Evolutionary conservation across 2,888 invertebrate species (phyloP).

Genomic region (Aspidiotus destructor): DNA sequence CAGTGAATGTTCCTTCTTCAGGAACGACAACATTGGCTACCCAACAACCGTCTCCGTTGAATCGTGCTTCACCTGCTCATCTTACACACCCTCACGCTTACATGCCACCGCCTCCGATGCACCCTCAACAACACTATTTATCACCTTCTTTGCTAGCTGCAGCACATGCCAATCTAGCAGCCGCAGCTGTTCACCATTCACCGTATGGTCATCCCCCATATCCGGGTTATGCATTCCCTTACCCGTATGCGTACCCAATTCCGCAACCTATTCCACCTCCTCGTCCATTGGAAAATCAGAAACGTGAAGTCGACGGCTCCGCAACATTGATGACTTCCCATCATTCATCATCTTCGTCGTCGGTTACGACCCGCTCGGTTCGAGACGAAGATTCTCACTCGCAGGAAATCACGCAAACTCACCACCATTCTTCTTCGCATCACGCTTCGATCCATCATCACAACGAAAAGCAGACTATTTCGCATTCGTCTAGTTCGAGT

Average conservation of each 20-base stretch:
- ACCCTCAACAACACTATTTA: conserved; percentile 60
- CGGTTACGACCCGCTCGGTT: conserved; percentile 55
- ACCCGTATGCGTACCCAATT: conserved; percentile 44
- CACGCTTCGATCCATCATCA: conserved; percentile 57
- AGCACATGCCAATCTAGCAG: conserved; percentile 44
- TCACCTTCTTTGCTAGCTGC: conserved; percentile 57
- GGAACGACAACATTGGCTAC: conserved; percentile 55
- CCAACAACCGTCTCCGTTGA: conserved; percentile 57
- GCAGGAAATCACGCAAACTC: conserved; percentile 35
- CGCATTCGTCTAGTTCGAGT: conserved; percentile 58
- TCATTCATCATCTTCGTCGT: conserved; percentile 54
- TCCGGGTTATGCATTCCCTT: conserved; percentile 43
- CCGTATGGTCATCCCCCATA: conserved; percentile 52
- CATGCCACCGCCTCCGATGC: conserved; percentile 45
- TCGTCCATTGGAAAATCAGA: conserved; percentile 36
- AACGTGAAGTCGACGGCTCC: conserved; percentile 45
- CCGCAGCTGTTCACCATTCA: conserved; percentile 58
- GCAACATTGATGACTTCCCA: conserved; percentile 60
- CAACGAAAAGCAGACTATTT: conserved; percentile 52
- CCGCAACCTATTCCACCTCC: conserved; percentile 44
- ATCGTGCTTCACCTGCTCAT: conserved; percentile 40
- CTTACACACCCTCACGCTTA: conserved; percentile 40
- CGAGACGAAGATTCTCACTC: conserved; percentile 44
- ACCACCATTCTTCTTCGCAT: conserved; percentile 55
- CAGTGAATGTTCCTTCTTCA: conserved; percentile 44